These are phyloP conservation scores for Pangasius djambal DNA, from an alignment of 2,797 vertebrate genomes.

Conservation along the genomic window DNA sequence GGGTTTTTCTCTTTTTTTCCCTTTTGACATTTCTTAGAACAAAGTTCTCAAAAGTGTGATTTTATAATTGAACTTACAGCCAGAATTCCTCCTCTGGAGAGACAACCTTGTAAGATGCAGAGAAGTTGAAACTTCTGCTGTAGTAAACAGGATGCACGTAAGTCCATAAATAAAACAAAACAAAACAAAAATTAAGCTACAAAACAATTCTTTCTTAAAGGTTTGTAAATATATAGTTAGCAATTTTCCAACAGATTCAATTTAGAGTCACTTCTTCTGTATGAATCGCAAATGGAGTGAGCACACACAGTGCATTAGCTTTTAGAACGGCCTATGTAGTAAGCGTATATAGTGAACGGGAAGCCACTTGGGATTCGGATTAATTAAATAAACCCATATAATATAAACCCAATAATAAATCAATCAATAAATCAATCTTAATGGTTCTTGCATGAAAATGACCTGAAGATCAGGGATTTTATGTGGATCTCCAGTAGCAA, in stretches of 20 bases:
- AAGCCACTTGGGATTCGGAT: not conserved
- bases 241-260: not conserved
- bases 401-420: too few relatives aligned
- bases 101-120: not conserved
- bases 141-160: slow-evolving; percentile 17
- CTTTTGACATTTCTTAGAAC: not conserved
- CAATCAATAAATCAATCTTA: not conserved
- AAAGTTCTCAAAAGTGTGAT: not conserved
- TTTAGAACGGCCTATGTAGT: not conserved
- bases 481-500: not conserved
- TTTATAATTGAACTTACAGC: slow-evolving; percentile 75
- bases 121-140: slow-evolving; percentile 21
- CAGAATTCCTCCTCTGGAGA: slow-evolving; percentile 85
- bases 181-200: slow-evolving; percentile 7
- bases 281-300: not conserved
- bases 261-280: not conserved
- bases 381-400: not conserved
- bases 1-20: too few relatives aligned
- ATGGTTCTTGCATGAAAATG: not conserved
- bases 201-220: not conserved
- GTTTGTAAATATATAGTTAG: not conserved
- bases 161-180: not conserved
- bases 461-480: not conserved
- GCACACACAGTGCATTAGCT: not conserved
- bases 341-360: not conserved